Percentiles rank a stretch among this genome's conserved stretches.
Conservation (phyloP, 2,888 invertebrate species). For the Euclidia mi region DNA sequence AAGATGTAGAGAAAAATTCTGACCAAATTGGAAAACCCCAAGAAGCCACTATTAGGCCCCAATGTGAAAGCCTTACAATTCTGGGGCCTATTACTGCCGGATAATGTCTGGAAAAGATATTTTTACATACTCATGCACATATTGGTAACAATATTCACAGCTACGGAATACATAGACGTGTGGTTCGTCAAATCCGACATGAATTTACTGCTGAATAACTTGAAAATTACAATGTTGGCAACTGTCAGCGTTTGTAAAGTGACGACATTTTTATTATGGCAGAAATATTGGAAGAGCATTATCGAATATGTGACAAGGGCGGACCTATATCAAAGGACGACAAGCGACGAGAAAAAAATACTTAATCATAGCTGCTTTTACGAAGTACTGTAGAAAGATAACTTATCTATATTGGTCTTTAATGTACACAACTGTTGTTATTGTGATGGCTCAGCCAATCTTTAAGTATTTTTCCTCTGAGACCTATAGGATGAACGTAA, state of each 20-base stretch:
- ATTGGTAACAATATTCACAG: constrained; percentile 71
- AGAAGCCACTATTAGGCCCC: constrained; percentile 78
- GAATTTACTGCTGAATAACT: constrained; percentile 74
- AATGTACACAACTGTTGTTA: constrained; percentile 77
- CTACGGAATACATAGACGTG: constrained; percentile 77
- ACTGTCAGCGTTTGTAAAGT: constrained; percentile 78
- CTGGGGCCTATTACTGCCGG: constrained; percentile 80
- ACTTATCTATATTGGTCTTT: constrained; percentile 77
- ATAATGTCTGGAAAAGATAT: constrained; percentile 57
- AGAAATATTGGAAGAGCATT: constrained; percentile 72
- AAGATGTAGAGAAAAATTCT: constrained; percentile 66
- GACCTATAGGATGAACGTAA: constrained; percentile 69
- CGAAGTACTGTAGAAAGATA: constrained; percentile 76
- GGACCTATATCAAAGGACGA: constrained; percentile 68
- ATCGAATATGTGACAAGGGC: constrained; percentile 77
- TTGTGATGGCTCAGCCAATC: constrained; percentile 75
- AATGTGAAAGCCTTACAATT: constrained; percentile 78
- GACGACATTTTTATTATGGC: constrained; percentile 73
- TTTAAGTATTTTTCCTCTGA: constrained; percentile 68
- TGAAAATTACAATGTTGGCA: constrained; percentile 81
- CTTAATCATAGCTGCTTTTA: constrained; percentile 63
- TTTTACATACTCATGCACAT: constrained; percentile 76
- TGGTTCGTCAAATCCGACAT: constrained; percentile 79
- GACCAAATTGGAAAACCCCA: constrained; percentile 73
- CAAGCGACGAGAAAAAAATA: constrained; percentile 56